A percentile compares a stretch with the other conserved stretches of the same genome.
These are phyloP conservation scores for Latrodectus elegans DNA, from an alignment of 2,888 invertebrate species.

Conservation along the genomic window DNA sequence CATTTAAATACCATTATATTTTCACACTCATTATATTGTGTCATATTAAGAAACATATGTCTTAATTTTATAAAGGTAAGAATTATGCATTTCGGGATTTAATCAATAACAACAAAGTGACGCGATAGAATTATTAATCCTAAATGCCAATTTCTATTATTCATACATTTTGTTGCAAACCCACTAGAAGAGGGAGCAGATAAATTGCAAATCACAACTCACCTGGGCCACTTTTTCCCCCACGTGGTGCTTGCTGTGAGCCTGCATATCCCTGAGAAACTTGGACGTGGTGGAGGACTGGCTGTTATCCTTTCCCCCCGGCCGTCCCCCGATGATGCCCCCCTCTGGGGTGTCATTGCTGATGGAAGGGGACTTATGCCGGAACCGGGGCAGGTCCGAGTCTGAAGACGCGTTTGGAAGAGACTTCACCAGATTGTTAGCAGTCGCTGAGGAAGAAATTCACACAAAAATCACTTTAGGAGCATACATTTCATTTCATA, in stretches of 20 bases:
- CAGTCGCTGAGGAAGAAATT: slow-evolving; percentile 72
- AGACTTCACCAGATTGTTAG: slow-evolving; percentile 75
- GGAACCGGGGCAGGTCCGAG: slow-evolving; percentile 84
- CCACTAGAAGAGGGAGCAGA: no score
- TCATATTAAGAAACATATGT: no score
- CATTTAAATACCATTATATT: no score
- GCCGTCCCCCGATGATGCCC: slow-evolving; percentile 31
- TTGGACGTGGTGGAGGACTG: slow-evolving; percentile 71
- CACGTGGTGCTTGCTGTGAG: slow-evolving; percentile 78
- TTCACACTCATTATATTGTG: no score
- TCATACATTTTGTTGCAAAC: no score
- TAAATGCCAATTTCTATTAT: no score
- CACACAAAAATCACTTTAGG: no score
- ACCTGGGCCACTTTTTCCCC: slow-evolving; percentile 89
- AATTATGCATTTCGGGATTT: no score
- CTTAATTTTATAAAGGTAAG: no score
- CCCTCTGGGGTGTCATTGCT: slow-evolving; percentile 80
- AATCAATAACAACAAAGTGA: no score
- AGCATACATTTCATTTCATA: no score
- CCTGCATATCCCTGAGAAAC: slow-evolving; percentile 71
- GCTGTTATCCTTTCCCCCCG: slow-evolving; percentile 70
- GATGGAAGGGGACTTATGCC: slow-evolving; percentile 82
- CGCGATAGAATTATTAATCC: no score
- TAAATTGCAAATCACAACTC: slow-evolving; percentile 73
- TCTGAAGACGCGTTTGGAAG: slow-evolving; percentile 86